Evolutionary conservation across 2,888 invertebrate genomes (phyloP), one percentile per base, ranked within the genome.

Genomic region (Callyntrura sp.): DNA sequence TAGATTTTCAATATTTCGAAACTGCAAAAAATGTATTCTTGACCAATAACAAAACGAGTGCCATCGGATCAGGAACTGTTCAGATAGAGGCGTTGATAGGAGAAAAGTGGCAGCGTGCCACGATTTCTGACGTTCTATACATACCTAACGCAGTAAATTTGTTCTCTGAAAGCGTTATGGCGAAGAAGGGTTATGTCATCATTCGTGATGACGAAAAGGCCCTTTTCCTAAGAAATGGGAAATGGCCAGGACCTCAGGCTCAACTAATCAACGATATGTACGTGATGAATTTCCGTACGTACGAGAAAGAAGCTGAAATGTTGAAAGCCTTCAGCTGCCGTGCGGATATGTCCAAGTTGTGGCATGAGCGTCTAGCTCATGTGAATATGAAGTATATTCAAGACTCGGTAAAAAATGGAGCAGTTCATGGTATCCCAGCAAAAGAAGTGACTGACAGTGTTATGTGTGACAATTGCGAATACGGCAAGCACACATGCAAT

Each of bases 241-340:
- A 35, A 17, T 1, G 17, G 0, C 60, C 35, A 8, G 90, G 82
- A 12, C 73, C 82, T 12, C 35, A 23, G 12, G 90, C 88, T 9
- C 0, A 57, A 1, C 17, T 51, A 1, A 45, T 65, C 4, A 28
- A 57, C 23, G 23, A 55, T 14, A 79, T 84, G 45, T 88, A 88
- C 51, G n/a, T 85, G 35, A 79, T 90, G 84, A 45, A 68, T 2
- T 86, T 87, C 25, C n/a, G n/a, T n/a, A n/a, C n/a, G n/a, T n/a
- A n/a, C n/a, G n/a, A n/a, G n/a, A n/a, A n/a, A n/a, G n/a, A n/a
- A n/a, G n/a, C n/a, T n/a, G n/a, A n/a, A n/a, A n/a, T n/a, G n/a
- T n/a, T n/a, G n/a, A 20, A 60, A 51, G 20, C 45, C 14, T 25
- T 68, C n/a, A 35, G 17, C 35, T 51, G 25, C 3, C 43, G 35